phyloP scores from a whole-genome alignment of 2,888 invertebrate species.

The Cephalotes varians region DNA sequence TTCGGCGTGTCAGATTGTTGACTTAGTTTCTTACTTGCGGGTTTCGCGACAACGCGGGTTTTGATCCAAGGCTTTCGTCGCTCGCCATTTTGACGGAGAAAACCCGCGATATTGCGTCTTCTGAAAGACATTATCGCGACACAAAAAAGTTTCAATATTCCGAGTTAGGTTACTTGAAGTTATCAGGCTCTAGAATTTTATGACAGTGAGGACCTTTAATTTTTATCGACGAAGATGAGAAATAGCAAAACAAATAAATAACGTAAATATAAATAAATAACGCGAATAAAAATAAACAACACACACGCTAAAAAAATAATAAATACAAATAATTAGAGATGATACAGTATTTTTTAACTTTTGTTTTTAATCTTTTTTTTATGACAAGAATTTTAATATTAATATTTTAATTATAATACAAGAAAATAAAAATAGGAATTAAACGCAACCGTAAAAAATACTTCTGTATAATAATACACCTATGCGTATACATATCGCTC shows the following conservation, averaged over 20 bases:
- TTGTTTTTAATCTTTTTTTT: neutral
- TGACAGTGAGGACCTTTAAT: too few species aligned
- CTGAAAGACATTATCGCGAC: neutral
- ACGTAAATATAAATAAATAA: too few species aligned
- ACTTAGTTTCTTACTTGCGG: constrained; percentile 49
- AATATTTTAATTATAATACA: neutral
- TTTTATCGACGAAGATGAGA: neutral
- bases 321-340: neutral
- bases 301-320: neutral
- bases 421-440: neutral
- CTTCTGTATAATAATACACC: neutral
- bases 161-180: neutral
- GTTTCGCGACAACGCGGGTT: constrained; percentile 39
- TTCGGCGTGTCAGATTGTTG: constrained; percentile 50
- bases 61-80: constrained; percentile 28
- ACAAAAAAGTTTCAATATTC: constrained; percentile 24
- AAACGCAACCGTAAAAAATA: neutral
- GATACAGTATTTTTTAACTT: neutral
- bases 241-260: neutral
- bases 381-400: neutral
- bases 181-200: neutral
- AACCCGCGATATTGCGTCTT: constrained; percentile 9
- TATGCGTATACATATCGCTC: neutral
- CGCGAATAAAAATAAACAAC: neutral
- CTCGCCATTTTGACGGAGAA: constrained; percentile 24